These are phyloP conservation scores for Agrochola macilenta DNA, from an alignment of 2,888 invertebrate species.

Conservation along the genomic window DNA sequence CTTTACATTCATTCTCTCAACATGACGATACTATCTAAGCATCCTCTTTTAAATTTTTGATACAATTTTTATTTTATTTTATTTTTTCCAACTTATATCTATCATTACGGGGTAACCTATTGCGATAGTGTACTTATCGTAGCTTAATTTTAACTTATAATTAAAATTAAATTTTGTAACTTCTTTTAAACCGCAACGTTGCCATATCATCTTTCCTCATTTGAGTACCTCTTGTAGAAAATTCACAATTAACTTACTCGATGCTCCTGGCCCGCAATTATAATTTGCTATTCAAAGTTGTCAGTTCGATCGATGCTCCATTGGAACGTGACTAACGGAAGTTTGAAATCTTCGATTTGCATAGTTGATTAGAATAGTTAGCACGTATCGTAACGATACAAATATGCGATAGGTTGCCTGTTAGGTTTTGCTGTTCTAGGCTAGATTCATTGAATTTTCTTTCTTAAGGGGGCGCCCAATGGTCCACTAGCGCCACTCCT, in stretches of 20 bases:
- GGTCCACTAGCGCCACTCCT: no score
- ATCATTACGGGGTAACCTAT: no score
- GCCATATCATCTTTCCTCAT: neutral
- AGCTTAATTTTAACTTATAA: no score
- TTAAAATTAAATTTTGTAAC: no score
- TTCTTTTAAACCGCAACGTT: no score
- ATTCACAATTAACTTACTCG: neutral
- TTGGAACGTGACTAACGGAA: constrained; percentile 56
- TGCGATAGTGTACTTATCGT: no score
- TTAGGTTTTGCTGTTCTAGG: constrained; percentile 4
- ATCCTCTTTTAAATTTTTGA: neutral
- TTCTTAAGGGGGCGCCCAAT: no score
- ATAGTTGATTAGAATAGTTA: constrained; percentile 59
- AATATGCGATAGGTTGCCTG: constrained; percentile 7
- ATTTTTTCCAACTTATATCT: no score
- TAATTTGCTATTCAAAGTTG: constrained; percentile 26
- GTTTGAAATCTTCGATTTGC: constrained; percentile 46
- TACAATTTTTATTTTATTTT: no score
- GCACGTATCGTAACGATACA: constrained; percentile 48
- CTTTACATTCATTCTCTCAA: neutral
- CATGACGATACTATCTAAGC: neutral
- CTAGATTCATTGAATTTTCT: constrained; percentile 7
- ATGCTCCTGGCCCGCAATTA: constrained; percentile 8
- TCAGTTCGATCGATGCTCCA: constrained; percentile 8
- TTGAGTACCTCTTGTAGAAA: neutral